Percentiles rank a stretch among this genome's conserved stretches.
These are phyloP conservation scores for Corvus hawaiiensis DNA, from an alignment of 2,113 vertebrate species.

Conservation along the genomic window DNA sequence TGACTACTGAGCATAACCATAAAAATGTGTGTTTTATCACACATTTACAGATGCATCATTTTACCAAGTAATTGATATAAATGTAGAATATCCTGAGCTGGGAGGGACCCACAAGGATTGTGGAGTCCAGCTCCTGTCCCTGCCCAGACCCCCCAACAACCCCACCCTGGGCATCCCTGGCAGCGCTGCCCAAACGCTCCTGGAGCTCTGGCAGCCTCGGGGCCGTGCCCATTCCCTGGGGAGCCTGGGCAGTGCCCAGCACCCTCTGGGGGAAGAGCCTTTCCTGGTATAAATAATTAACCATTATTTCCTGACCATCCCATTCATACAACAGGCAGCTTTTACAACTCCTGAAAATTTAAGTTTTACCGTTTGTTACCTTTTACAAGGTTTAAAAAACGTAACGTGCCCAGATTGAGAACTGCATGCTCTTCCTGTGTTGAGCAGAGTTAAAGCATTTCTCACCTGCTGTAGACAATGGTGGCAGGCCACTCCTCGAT, in stretches of 20 bases:
- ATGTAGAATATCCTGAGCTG: neutral
- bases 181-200: accelerated
- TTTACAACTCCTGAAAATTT: neutral
- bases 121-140: accelerated
- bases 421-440: accelerated
- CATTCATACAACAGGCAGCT: neutral
- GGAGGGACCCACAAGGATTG: accelerated
- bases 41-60: neutral
- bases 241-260: neutral
- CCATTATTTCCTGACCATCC: neutral
- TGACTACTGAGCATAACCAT: accelerated
- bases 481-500: conserved; percentile 83
- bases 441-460: accelerated
- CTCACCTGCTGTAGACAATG: conserved; percentile 80
- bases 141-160: neutral
- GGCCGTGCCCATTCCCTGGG: neutral
- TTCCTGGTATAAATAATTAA: accelerated
- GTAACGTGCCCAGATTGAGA: accelerated
- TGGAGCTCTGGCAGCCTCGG: neutral
- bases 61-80: neutral
- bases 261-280: neutral
- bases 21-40: neutral
- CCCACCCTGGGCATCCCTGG: neutral
- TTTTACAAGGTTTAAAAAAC: neutral
- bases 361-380: neutral